phyloP scores from a whole-genome alignment of 2,113 vertebrate species.

The Himantopus leucocephalus region DNA sequence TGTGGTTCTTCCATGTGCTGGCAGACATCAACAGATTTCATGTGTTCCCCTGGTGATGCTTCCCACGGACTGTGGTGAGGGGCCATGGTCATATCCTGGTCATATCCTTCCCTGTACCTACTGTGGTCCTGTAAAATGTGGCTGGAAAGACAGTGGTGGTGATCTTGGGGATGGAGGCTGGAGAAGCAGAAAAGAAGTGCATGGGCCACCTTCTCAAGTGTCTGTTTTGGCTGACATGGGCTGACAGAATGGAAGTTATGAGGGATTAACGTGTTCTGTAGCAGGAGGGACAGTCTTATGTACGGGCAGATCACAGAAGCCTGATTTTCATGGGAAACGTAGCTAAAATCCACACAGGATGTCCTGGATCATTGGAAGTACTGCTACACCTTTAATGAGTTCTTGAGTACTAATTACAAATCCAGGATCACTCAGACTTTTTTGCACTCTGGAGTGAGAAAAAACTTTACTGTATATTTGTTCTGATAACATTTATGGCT shows the following conservation, averaged over 20 bases:
- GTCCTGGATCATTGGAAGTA: not conserved
- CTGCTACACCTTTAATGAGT: not conserved
- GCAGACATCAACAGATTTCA: not conserved
- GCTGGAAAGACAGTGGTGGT: not conserved
- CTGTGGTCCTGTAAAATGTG: rapidly evolving
- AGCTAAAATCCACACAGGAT: not conserved
- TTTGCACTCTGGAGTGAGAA: not conserved
- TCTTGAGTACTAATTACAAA: not conserved
- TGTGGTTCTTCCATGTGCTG: not conserved
- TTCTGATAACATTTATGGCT: not conserved
- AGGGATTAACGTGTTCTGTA: not conserved
- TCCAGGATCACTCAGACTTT: not conserved
- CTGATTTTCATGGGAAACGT: not conserved
- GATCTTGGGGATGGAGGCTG: not conserved
- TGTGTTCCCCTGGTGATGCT: not conserved
- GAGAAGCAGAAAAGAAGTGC: not conserved
- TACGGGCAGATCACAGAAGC: not conserved
- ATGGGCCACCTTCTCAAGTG: not conserved
- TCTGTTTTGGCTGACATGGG: not conserved
- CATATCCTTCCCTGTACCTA: not conserved
- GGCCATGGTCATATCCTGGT: no score
- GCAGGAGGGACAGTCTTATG: not conserved
- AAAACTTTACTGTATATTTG: not conserved
- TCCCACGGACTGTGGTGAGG: not conserved
- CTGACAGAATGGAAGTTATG: not conserved